Evolutionary conservation across 2,113 vertebrate genomes (phyloP), one percentile per base, ranked within the genome.

Genomic region (Gavia stellata): DNA sequence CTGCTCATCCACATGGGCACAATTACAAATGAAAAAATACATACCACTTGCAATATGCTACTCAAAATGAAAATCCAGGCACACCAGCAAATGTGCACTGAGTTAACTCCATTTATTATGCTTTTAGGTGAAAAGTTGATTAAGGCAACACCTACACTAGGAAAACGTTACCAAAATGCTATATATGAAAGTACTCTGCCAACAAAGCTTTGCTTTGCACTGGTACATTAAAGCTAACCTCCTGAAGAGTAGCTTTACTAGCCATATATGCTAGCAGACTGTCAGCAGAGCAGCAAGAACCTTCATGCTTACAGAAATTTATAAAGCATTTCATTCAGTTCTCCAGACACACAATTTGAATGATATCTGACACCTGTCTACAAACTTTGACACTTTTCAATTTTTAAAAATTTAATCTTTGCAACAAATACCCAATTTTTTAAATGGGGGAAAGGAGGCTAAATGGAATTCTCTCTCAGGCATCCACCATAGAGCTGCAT

Each of bases 211-310:
- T 33, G 16, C 55, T 84, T 56, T 73, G 40, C 16, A 81, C 28
- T 25, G 19, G 44, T 34, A 49, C 13, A 11, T 40, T 17, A 42
- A 34, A 95, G 49, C 24, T 25, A 44, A 33, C 29, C 36, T 62
- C 59, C 47, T 17, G 63, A 50, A 66, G 20, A 49, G 59, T 6
- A 45, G 71, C 67, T 72, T 63, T n/a, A 65, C 23, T 25, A 45
- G 33, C n/a, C 4, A 0, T 7, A 14, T 4, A 16, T 1, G 7
- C 45, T 12, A 61, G 47, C 15, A 42, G 25, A 10, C 68, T 56
- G 55, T 25, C 78, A 84, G 31, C 55, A 85, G 18, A 75, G 70
- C 49, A 79, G 11, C 18, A 50, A 55, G 42, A 75, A 79, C 10
- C 29, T 56, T 59, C 53, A 68, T 2, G 23, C 44, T 84, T 29